A percentile compares a stretch with the other conserved stretches of the same genome.
Evolutionary conservation across 2,888 invertebrate species (phyloP).

Genomic region (Pegoplata infirma): DNA sequence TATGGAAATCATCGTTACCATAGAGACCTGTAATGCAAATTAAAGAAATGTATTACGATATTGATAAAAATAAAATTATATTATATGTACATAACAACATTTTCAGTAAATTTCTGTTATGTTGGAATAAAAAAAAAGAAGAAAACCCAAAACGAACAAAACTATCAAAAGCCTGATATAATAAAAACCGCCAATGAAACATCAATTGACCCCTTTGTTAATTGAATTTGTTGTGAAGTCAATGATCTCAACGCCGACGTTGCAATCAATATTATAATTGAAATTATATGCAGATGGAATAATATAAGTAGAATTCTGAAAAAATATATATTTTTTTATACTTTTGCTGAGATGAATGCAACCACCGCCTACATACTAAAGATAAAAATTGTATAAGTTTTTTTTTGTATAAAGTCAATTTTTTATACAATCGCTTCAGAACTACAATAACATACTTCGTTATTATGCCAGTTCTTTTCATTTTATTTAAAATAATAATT

Average conservation of each 20-base stretch:
- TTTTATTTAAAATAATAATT: neutral
- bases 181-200: conserved; percentile 18
- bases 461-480: neutral
- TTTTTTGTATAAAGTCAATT: too few species aligned
- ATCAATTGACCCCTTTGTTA: conserved; percentile 57
- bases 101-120: neutral
- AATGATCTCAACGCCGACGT: conserved; percentile 41
- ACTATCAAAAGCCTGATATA: conserved; percentile 10
- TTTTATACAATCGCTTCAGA: too few species aligned
- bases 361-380: neutral
- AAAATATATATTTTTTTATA: too few species aligned
- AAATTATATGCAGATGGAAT: conserved; percentile 36
- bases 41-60: neutral
- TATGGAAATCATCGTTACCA: conserved; percentile 96
- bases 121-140: neutral
- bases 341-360: conserved; percentile 8
- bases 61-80: too few species aligned
- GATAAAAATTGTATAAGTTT: neutral
- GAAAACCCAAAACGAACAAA: too few species aligned
- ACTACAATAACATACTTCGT: too few species aligned
- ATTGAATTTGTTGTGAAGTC: conserved; percentile 53
- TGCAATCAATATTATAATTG: conserved; percentile 54
- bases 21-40: conserved; percentile 82
- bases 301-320: neutral
- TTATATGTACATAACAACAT: too few species aligned